Evolutionary conservation across 2,797 vertebrate species (phyloP).

Genomic region (Intellagama lesueurii): DNA sequence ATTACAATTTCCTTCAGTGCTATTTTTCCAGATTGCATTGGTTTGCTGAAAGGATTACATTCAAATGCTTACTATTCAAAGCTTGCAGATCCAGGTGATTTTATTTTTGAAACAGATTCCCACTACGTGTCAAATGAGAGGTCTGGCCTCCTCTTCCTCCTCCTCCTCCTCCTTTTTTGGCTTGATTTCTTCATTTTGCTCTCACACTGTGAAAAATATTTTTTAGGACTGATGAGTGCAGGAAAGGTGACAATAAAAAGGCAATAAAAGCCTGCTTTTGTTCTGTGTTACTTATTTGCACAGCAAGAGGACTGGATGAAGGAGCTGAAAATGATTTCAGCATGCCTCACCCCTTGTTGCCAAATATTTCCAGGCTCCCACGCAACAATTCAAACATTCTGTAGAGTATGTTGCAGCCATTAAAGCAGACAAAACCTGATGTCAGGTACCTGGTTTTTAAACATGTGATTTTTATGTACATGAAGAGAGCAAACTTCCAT

Average conservation of each 20-base stretch:
- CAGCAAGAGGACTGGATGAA: neutral
- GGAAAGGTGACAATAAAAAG: neutral
- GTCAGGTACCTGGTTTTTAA: neutral
- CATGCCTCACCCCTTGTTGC: constrained; percentile 3
- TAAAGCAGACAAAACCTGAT: neutral
- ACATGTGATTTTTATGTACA: neutral
- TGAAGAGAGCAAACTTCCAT: neutral
- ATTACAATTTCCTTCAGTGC: neutral
- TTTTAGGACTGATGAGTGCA: constrained; percentile 22
- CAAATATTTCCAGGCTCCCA: constrained; percentile 4
- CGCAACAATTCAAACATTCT: neutral
- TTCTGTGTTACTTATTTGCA: neutral
- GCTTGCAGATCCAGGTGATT: neutral
- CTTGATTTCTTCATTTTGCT: neutral
- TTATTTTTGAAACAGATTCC: neutral
- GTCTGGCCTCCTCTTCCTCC: neutral
- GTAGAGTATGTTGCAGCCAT: neutral
- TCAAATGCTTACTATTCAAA: neutral
- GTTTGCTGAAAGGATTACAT: neutral
- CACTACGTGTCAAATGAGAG: neutral
- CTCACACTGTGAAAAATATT: neutral
- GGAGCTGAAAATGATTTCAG: constrained; percentile 22
- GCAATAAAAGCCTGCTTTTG: neutral
- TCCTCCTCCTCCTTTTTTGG: neutral
- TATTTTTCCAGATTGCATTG: neutral